Evolutionary conservation across 2,797 vertebrate species (phyloP).

Genomic region (Valencia hispanica): DNA sequence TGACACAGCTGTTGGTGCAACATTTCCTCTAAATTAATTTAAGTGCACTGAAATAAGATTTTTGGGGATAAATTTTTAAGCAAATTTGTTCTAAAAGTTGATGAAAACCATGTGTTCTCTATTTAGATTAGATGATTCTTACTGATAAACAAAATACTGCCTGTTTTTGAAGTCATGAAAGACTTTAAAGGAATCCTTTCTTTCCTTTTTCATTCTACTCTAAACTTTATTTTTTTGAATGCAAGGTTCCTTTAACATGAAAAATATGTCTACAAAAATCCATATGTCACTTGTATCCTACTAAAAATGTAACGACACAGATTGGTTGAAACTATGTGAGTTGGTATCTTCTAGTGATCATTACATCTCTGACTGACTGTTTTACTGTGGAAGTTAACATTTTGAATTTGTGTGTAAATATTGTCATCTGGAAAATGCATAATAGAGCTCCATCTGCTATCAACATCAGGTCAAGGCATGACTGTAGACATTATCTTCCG

Average conservation of each 20-base stretch:
- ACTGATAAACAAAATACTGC: conserved; percentile 46
- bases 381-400: conserved; percentile 20
- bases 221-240: conserved; percentile 6
- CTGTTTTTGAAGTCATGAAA: conserved; percentile 48
- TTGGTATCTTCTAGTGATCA: conserved; percentile 25
- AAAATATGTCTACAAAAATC: conserved; percentile 7
- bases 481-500: conserved; percentile 69
- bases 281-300: conserved; percentile 3
- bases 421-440: conserved; percentile 74
- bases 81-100: conserved; percentile 21
- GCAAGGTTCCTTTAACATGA: conserved; percentile 15
- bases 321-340: conserved; percentile 17
- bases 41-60: conserved; percentile 21
- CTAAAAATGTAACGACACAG: not conserved
- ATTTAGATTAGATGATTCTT: conserved; percentile 57
- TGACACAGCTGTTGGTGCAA: conserved; percentile 59
- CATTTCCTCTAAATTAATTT: conserved; percentile 38
- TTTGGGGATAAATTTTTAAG: conserved; percentile 20
- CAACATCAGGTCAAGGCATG: conserved; percentile 64
- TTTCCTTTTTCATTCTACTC: not conserved
- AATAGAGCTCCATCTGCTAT: conserved; percentile 72
- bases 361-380: conserved; percentile 15
- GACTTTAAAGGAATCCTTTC: conserved; percentile 11
- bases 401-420: conserved; percentile 53
- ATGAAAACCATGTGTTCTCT: conserved; percentile 32